phyloP scores from a whole-genome alignment of 1,140 invertebrate genomes.

The Subanguina moxae region DNA sequence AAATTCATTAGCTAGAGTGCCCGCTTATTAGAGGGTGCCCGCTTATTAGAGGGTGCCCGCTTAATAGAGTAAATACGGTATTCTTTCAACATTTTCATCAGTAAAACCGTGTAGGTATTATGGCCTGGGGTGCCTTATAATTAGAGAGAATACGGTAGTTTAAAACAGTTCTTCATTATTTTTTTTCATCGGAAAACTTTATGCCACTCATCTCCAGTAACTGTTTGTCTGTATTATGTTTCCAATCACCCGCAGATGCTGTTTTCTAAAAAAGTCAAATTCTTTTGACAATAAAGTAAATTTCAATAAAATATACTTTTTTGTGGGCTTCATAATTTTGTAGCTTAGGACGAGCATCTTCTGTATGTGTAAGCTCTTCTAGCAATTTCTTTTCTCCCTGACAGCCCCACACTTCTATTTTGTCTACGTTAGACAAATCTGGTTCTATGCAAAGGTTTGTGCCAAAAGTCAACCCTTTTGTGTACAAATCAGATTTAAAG shows the following conservation, averaged over 20 bases:
- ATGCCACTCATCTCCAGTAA: not conserved
- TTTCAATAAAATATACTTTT: not conserved
- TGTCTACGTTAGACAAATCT: not conserved
- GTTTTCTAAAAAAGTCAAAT: not conserved
- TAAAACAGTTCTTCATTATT: not conserved
- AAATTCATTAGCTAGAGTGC: too few species aligned
- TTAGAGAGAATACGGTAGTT: too few species aligned
- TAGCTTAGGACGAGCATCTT: not conserved
- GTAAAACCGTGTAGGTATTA: too few species aligned
- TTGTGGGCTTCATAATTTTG: not conserved
- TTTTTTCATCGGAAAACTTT: not conserved
- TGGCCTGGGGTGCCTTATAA: too few species aligned
- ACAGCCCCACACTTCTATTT: not conserved
- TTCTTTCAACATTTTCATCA: too few species aligned
- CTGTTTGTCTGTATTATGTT: not conserved
- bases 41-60: too few species aligned
- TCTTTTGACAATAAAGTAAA: not conserved
- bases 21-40: too few species aligned
- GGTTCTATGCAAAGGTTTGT: not conserved
- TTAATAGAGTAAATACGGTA: too few species aligned
- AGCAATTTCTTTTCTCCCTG: not conserved
- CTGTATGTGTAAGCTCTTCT: not conserved
- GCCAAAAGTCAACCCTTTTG: not conserved
- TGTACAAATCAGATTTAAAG: not conserved
- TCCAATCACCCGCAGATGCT: not conserved